phyloP scores from a whole-genome alignment of 2,113 vertebrate genomes.

The Garra rufa region DNA sequence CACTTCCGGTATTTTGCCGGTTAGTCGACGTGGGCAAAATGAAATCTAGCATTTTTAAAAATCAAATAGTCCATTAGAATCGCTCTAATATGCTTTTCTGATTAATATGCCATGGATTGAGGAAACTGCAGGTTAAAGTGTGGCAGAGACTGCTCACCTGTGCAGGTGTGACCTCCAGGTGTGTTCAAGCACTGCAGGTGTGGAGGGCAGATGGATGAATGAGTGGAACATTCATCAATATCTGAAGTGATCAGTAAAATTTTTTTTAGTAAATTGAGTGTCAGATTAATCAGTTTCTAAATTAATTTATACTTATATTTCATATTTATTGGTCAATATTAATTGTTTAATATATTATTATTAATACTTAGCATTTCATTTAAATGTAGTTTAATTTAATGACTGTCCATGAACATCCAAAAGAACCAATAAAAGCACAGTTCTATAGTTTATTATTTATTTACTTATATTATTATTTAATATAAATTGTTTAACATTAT shows the following conservation, averaged over 20 bases:
- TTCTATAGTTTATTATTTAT: not conserved
- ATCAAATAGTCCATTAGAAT: too few species aligned
- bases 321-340: not conserved
- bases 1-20: too few species aligned
- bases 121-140: not conserved
- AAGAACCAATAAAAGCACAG: too few species aligned
- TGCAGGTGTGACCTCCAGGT: conserved; percentile 73
- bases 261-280: not conserved
- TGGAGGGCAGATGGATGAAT: conserved; percentile 65
- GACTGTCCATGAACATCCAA: not conserved
- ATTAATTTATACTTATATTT: not conserved
- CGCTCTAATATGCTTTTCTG: too few species aligned
- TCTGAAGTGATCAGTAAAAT: conserved; percentile 63
- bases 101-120: not conserved
- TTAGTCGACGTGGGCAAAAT: too few species aligned
- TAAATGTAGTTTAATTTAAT: not conserved
- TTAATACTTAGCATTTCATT: not conserved
- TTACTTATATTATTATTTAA: not conserved
- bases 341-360: not conserved
- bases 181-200: conserved; percentile 71
- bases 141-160: not conserved
- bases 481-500: not conserved
- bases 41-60: too few species aligned
- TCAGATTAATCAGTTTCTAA: not conserved
- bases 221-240: conserved; percentile 74